Evolutionary conservation across 2,113 vertebrate genomes (phyloP).

Genomic region (Pteruthius melanotis): DNA sequence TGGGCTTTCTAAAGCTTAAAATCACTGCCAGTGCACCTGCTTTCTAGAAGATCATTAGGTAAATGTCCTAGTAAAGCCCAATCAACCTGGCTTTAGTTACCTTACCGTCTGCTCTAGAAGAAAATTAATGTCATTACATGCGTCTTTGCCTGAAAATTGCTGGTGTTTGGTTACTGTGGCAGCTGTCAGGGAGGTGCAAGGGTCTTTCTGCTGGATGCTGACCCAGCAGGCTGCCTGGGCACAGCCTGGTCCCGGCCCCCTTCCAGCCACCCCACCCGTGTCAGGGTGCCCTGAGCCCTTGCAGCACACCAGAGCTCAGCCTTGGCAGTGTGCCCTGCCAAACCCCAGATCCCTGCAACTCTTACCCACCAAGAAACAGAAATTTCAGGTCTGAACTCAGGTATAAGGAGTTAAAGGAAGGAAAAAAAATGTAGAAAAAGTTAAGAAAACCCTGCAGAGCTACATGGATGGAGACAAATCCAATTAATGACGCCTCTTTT

Average conservation of each 20-base stretch:
- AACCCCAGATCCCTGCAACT: not conserved
- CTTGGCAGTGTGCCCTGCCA: not conserved
- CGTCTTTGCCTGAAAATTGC: conserved; percentile 53
- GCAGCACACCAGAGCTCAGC: conserved; percentile 11
- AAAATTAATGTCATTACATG: conserved; percentile 71
- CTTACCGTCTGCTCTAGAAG: conserved; percentile 71
- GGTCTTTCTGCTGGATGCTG: conserved; percentile 44
- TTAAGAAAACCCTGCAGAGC: not conserved
- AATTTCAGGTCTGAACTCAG: not conserved
- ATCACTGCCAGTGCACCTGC: conserved; percentile 72
- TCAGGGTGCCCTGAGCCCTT: conserved; percentile 70
- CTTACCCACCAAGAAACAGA: not conserved
- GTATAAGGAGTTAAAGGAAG: not conserved
- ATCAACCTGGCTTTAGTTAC: conserved; percentile 75
- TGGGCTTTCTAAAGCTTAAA: conserved; percentile 61
- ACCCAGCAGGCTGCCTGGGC: conserved; percentile 38
- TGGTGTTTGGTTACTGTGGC: conserved; percentile 71
- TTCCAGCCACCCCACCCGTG: conserved; percentile 73
- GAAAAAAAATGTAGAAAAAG: not conserved
- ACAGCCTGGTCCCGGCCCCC: not conserved
- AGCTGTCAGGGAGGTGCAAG: conserved; percentile 71
- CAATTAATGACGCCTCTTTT: not conserved
- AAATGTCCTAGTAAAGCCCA: conserved; percentile 66
- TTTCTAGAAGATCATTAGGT: conserved; percentile 73
- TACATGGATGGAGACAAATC: not conserved